phyloP scores from a whole-genome alignment of 2,888 invertebrate species.

The Camptogramma bilineatum region DNA sequence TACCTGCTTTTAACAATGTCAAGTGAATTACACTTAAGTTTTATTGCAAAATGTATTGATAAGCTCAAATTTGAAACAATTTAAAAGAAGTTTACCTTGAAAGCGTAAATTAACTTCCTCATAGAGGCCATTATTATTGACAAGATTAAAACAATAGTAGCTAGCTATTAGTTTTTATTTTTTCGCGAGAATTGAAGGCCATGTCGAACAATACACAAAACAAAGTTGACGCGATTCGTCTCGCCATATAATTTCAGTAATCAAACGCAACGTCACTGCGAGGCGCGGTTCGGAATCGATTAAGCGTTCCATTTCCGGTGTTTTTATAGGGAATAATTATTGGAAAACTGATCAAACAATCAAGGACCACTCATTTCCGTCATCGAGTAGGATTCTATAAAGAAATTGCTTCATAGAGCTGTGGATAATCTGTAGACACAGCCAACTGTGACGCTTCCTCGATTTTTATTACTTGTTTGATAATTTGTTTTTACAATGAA shows the following conservation, averaged over 20 bases:
- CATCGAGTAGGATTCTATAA: constrained; percentile 67
- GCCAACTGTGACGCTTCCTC: constrained; percentile 84
- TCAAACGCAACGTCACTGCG: constrained; percentile 79
- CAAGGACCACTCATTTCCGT: constrained; percentile 76
- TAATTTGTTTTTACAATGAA: constrained; percentile 80
- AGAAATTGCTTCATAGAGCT: constrained; percentile 73
- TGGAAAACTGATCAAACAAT: constrained; percentile 80
- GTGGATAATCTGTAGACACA: constrained; percentile 79
- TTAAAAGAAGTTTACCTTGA: constrained; percentile 73
- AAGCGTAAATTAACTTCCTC: constrained; percentile 78
- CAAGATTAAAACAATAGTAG: constrained; percentile 81
- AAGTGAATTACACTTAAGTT: constrained; percentile 21
- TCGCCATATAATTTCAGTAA: constrained; percentile 83
- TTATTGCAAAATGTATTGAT: constrained; percentile 39
- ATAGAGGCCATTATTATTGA: constrained; percentile 74
- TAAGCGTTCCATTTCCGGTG: constrained; percentile 81
- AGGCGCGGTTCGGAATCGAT: constrained; percentile 81
- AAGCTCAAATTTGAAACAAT: constrained; percentile 43
- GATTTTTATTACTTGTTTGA: constrained; percentile 79
- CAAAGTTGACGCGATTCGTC: constrained; percentile 78
- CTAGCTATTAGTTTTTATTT: constrained; percentile 82
- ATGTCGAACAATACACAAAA: constrained; percentile 77
- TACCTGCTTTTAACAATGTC: constrained; percentile 25
- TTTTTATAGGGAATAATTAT: constrained; percentile 80
- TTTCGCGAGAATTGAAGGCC: constrained; percentile 74